Conservation (phyloP, 2,888 invertebrate species). For the Drosophila trichaetosa region DNA sequence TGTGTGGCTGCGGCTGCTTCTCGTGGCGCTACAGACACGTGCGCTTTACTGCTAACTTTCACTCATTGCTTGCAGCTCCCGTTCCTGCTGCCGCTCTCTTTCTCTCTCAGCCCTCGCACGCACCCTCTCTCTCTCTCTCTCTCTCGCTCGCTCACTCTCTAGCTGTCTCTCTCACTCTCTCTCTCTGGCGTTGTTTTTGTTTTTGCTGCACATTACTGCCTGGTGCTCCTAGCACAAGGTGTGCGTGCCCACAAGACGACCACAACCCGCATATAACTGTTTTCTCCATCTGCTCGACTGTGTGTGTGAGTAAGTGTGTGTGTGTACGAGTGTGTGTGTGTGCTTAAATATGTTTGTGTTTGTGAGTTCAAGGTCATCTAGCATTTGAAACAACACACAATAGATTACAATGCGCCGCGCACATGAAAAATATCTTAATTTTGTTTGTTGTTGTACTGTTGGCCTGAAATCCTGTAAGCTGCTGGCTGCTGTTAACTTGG, state of each 20-base stretch:
- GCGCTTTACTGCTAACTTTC: slow-evolving; percentile 80
- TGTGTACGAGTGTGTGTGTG: slow-evolving; percentile 30
- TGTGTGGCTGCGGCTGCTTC: slow-evolving; percentile 28
- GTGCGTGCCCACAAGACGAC: slow-evolving; percentile 75
- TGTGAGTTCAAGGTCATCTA: slow-evolving; percentile 84
- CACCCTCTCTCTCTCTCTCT: slow-evolving; percentile 19
- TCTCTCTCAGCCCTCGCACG: slow-evolving; percentile 19
- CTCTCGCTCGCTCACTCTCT: slow-evolving; percentile 8
- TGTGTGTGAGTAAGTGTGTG: slow-evolving; percentile 28
- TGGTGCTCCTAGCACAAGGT: slow-evolving; percentile 60
- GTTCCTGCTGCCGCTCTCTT: slow-evolving; percentile 43
- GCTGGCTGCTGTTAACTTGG: slow-evolving; percentile 6
- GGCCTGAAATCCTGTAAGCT: slow-evolving; percentile 24
- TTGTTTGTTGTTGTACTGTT: slow-evolving; percentile 33
- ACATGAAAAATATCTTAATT: slow-evolving; percentile 63
- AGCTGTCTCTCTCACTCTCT: slow-evolving; percentile 12
- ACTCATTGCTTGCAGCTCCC: slow-evolving; percentile 75
- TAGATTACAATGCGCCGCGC: slow-evolving; percentile 64
- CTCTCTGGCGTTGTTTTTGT: slow-evolving; percentile 44
- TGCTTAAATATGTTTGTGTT: slow-evolving; percentile 48
- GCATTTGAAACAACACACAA: slow-evolving; percentile 81
- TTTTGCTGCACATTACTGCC: slow-evolving; percentile 60
- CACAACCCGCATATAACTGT: slow-evolving; percentile 45
- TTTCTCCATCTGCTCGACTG: slow-evolving; percentile 26
- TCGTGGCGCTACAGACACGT: slow-evolving; percentile 69